Conservation (phyloP, 2,888 invertebrate species). For the Boloria euphrosyne region DNA sequence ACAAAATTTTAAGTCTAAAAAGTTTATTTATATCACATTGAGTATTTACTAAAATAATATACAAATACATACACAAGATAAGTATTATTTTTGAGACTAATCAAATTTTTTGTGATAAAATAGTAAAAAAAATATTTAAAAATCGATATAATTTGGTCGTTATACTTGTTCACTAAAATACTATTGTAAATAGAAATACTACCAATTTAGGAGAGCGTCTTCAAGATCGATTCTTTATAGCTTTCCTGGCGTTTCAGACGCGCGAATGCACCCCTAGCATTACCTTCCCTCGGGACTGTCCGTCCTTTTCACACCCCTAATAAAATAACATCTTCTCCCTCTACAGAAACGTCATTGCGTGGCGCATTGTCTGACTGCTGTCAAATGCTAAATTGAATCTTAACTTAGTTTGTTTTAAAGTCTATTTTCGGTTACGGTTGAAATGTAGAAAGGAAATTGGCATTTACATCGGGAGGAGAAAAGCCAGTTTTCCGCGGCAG, state of each 20-base stretch:
- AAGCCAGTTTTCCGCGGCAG: conserved; percentile 79
- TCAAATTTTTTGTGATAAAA: too few relatives aligned
- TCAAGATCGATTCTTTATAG: conserved; percentile 76
- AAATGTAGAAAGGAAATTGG: conserved; percentile 73
- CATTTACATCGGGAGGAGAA: conserved; percentile 77
- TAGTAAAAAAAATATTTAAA: neutral
- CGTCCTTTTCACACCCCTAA: conserved; percentile 55
- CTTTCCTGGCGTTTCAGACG: conserved; percentile 62
- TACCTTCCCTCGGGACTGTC: conserved; percentile 57
- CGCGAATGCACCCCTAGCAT: conserved; percentile 71
- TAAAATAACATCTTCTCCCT: conserved; percentile 52
- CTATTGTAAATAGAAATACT: conserved; percentile 30
- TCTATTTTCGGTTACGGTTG: conserved; percentile 45
- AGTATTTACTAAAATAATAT: too few relatives aligned
- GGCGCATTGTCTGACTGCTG: conserved; percentile 72
- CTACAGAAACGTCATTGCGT: conserved; percentile 78
- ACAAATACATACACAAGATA: too few relatives aligned
- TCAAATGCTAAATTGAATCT: conserved; percentile 50
- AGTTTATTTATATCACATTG: too few relatives aligned
- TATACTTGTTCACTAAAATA: conserved; percentile 15
- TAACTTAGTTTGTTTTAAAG: conserved; percentile 43
- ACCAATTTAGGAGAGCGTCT: conserved; percentile 55
- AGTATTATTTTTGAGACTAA: too few relatives aligned
- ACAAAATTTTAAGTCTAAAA: too few relatives aligned
- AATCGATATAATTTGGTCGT: neutral